A percentile compares a stretch with the other conserved stretches of the same genome.
Conservation (phyloP, 2,888 invertebrate species). For the Amiota minor region DNA sequence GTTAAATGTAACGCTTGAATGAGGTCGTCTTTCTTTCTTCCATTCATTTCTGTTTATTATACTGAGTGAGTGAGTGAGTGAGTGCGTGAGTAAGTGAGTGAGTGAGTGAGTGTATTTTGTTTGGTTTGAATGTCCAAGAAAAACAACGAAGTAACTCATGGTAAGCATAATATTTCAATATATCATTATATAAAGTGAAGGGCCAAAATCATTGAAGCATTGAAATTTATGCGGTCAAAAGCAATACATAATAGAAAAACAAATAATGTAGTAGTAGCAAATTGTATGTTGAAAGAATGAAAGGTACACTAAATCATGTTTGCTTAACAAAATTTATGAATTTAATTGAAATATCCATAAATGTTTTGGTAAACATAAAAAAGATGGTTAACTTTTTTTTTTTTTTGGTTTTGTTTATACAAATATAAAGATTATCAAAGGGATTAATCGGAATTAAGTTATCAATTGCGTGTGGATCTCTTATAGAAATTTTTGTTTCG, state of each 20-base stretch:
- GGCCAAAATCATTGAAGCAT: constrained; percentile 16
- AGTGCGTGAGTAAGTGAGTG: neutral
- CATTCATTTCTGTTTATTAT: neutral
- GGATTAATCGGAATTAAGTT: too few relatives aligned
- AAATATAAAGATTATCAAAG: too few relatives aligned
- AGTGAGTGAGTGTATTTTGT: neutral
- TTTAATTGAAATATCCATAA: too few relatives aligned
- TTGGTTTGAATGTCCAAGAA: neutral
- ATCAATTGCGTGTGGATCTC: too few relatives aligned
- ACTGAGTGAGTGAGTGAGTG: neutral
- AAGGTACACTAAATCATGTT: too few relatives aligned
- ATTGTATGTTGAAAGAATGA: neutral
- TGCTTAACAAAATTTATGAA: too few relatives aligned
- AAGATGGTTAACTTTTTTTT: too few relatives aligned
- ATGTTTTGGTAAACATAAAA: too few relatives aligned
- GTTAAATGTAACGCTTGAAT: too few relatives aligned
- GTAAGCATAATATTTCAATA: constrained; percentile 13
- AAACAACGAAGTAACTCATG: neutral
- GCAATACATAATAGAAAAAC: neutral
- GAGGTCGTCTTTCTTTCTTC: neutral
- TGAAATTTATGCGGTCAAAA: neutral
- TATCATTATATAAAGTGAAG: constrained; percentile 25
- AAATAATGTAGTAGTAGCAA: neutral
- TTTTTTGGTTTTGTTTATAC: too few relatives aligned
- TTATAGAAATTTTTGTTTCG: too few relatives aligned